Conservation (phyloP, 2,888 invertebrate genomes). For the Drosophila leonis region DNA sequence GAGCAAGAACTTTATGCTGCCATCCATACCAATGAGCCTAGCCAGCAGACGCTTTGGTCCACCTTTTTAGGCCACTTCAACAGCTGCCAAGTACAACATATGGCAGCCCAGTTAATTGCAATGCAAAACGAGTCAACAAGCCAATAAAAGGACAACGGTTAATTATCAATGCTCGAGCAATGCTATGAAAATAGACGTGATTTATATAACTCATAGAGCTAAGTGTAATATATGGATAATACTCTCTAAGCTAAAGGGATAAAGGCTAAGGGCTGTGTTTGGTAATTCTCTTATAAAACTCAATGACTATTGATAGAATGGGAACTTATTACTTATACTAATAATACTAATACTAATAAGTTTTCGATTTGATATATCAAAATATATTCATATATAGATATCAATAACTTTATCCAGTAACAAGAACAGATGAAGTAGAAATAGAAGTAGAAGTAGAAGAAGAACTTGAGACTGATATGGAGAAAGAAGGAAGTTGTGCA, state of each 20-base stretch:
- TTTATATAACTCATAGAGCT: slow-evolving; percentile 39
- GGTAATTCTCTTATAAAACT: neutral
- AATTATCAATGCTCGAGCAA: slow-evolving; percentile 50
- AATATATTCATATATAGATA: too few relatives aligned
- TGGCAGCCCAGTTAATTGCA: slow-evolving; percentile 49
- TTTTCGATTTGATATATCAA: too few relatives aligned
- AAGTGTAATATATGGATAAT: neutral
- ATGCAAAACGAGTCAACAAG: slow-evolving; percentile 44
- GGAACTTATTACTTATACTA: too few relatives aligned
- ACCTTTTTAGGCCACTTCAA: slow-evolving; percentile 39
- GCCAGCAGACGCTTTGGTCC: neutral
- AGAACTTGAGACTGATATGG: too few relatives aligned
- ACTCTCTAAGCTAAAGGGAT: neutral
- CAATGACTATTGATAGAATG: too few relatives aligned
- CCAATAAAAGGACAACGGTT: slow-evolving; percentile 46
- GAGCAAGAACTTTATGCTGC: slow-evolving; percentile 36
- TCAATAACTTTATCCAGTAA: too few relatives aligned
- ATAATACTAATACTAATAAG: too few relatives aligned
- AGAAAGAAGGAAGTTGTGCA: too few relatives aligned
- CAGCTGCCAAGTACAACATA: slow-evolving; percentile 23
- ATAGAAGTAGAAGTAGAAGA: too few relatives aligned
- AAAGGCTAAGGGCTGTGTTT: neutral
- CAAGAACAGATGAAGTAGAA: too few relatives aligned
- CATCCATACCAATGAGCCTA: slow-evolving; percentile 63
- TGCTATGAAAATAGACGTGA: slow-evolving; percentile 32